Evolutionary conservation across 1,140 invertebrate genomes (phyloP), one percentile per base, ranked within the genome.

Genomic region (Leptinotarsa lineolata): DNA sequence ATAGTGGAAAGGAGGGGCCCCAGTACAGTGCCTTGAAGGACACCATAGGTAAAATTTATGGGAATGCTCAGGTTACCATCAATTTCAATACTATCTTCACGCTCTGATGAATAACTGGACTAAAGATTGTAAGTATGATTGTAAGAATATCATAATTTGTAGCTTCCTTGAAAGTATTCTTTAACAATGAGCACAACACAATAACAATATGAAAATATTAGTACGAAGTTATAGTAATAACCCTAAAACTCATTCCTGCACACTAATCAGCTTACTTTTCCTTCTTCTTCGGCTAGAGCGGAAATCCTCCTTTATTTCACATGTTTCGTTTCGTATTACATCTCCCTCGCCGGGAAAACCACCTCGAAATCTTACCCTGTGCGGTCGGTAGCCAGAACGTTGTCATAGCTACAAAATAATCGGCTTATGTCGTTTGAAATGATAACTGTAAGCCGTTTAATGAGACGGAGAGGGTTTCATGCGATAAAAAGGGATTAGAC

Each of bases 401-500:
- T 70, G 70, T 61, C 61, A 72, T 66, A 61, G 70, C 46, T 65
- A 66, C 70, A 72, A 72, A 65, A 72, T 66, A 72, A 72, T 72
- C 70, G 70, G 70, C 70, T 72, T 72, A 72, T 24, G 21, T 44
- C 70, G 61, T 72, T 72, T 72, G 46, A 46, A 66, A 65, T 66
- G 70, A 72, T 72, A 72, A 66, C 61, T 66, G 39, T 72, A 72
- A 72, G 70, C 70, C 64, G 64, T 72, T 72, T 72, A 72, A 72
- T 72, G 70, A 61, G 60, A 72, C 30, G 61, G 30, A 66, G 70
- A 65, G 54, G 63, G 44, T 65, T 44, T 66, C 65, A 64, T 48
- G 39, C 18, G 24, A 59, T 48, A 48, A 72, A 66, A 61, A 48
- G 76, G 20, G 48, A 54, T 70, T 70, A 67, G 44, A 67, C 21